phyloP scores from a whole-genome alignment of 2,797 vertebrate genomes.

The Ceyx erithaca region DNA sequence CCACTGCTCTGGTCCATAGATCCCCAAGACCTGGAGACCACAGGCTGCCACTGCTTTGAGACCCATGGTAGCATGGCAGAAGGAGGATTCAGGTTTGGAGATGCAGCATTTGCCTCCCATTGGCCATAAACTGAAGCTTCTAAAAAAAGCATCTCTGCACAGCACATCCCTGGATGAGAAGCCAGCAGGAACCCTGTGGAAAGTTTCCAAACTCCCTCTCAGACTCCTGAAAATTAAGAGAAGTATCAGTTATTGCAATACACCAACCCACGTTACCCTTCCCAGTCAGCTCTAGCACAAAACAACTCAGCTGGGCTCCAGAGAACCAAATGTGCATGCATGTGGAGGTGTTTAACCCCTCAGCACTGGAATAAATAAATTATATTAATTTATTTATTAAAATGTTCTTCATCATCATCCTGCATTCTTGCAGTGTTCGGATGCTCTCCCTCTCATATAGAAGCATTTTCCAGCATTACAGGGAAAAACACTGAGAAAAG shows the following conservation, averaged over 20 bases:
- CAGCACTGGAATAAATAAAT: not conserved
- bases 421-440: not conserved
- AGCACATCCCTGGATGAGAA: not conserved
- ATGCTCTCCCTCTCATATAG: not conserved
- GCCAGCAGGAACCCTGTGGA: fast-evolving
- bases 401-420: fast-evolving
- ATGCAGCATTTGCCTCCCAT: not conserved
- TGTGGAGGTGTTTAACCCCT: not conserved
- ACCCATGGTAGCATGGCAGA: not conserved
- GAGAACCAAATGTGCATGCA: not conserved
- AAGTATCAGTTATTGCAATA: not conserved
- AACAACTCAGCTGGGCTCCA: not conserved
- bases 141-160: not conserved
- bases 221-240: not conserved
- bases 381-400: not conserved
- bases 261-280: not conserved
- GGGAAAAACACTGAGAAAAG: not conserved
- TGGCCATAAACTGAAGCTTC: not conserved
- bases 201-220: not conserved
- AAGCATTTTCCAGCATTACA: not conserved
- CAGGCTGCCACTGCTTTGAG: not conserved
- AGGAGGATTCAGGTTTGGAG: not conserved
- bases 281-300: not conserved
- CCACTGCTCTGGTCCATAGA: not conserved
- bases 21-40: not conserved